phyloP scores from a whole-genome alignment of 2,797 vertebrate species.

The Takifugu rubripes region DNA sequence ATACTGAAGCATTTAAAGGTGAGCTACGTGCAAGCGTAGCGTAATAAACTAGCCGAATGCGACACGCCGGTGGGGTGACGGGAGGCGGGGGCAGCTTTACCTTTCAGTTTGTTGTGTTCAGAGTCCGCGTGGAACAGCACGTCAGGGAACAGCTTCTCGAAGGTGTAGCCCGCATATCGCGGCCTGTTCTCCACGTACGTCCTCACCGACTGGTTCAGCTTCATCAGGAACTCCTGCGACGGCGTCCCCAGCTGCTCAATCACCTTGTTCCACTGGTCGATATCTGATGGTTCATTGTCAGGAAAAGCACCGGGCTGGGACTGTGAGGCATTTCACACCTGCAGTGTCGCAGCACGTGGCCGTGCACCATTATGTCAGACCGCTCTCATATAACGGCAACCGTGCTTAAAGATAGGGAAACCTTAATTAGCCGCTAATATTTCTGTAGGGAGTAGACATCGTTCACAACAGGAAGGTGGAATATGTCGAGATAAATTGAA shows the following conservation, averaged over 20 bases:
- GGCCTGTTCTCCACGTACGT: constrained; percentile 98
- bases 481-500: too few relatives aligned
- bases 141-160: constrained; percentile 97
- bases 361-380: too few relatives aligned
- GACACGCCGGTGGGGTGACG: not conserved
- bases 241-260: constrained; percentile 97
- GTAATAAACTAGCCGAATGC: too few relatives aligned
- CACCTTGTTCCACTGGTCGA: constrained; percentile 99
- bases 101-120: constrained; percentile 98
- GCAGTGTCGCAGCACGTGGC: too few relatives aligned
- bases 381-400: too few relatives aligned
- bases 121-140: constrained; percentile 97
- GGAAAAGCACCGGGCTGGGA: constrained; percentile 74
- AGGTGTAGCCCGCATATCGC: constrained; percentile 95
- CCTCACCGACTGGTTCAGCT: constrained; percentile 95
- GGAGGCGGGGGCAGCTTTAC: constrained; percentile 56
- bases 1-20: not conserved
- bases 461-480: too few relatives aligned
- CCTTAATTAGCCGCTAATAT: too few relatives aligned
- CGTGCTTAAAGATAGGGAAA: too few relatives aligned
- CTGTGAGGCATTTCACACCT: not conserved
- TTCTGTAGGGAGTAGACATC: too few relatives aligned
- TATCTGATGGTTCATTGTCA: constrained; percentile 84
- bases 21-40: too few relatives aligned
- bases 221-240: constrained; percentile 95